Percentiles rank a stretch among this genome's conserved stretches.
Conservation (phyloP, 2,797 vertebrate genomes). For the Tapirus indicus region DNA sequence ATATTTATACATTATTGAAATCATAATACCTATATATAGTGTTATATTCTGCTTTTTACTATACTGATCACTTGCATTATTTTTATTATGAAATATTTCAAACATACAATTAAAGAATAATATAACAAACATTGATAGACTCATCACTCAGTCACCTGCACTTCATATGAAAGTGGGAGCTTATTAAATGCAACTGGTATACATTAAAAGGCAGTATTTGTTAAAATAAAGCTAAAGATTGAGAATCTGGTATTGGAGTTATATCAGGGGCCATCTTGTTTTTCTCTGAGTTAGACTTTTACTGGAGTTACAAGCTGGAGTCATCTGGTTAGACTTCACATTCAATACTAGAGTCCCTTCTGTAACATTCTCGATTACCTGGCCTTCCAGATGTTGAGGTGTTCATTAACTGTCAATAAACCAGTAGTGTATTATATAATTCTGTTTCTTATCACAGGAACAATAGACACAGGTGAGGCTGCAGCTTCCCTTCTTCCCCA, state of each 20-base stretch:
- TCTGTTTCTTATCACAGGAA: background rate
- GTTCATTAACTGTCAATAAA: background rate
- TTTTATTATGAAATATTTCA: conserved; percentile 28
- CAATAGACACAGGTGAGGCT: background rate
- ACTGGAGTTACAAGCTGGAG: background rate
- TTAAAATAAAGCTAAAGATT: background rate
- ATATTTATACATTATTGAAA: conserved; percentile 32
- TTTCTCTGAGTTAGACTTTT: conserved; percentile 24
- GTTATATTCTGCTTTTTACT: background rate
- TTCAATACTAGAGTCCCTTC: background rate
- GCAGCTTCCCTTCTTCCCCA: background rate
- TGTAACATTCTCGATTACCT: background rate
- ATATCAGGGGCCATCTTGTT: background rate
- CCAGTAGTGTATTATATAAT: background rate
- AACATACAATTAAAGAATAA: background rate
- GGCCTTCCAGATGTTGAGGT: background rate
- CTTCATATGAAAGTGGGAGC: background rate
- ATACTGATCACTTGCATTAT: background rate
- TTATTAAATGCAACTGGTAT: background rate
- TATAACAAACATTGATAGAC: background rate
- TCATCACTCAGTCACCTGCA: background rate
- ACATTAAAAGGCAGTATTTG: background rate
- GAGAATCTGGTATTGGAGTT: background rate
- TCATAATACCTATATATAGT: background rate
- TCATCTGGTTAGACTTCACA: background rate